These are phyloP conservation scores for Incurvaria masculella DNA, from an alignment of 2,888 invertebrate genomes.

Conservation along the genomic window DNA sequence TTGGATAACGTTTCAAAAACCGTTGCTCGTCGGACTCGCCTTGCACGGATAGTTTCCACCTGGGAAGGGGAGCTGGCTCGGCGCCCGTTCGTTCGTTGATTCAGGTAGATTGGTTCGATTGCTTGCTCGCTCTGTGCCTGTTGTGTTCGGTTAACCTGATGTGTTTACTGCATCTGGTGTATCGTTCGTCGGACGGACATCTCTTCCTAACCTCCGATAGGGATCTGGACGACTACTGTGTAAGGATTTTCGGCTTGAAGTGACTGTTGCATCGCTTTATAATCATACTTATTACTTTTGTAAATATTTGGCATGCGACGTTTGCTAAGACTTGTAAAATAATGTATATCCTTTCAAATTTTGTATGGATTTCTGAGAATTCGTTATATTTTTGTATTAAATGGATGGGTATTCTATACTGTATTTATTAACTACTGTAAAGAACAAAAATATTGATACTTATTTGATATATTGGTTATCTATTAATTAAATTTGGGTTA, in stretches of 20 bases:
- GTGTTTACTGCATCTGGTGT: conserved; percentile 62
- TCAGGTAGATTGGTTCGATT: conserved; percentile 78
- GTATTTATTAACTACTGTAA: conserved; percentile 9
- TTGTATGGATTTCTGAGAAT: conserved; percentile 12
- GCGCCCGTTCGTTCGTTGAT: conserved; percentile 62
- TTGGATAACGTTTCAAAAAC: background rate
- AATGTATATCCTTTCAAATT: conserved; percentile 23
- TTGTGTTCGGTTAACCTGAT: conserved; percentile 64
- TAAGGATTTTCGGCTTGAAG: conserved; percentile 25
- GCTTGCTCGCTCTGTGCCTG: conserved; percentile 64
- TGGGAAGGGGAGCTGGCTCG: conserved; percentile 58
- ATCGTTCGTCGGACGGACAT: conserved; percentile 28
- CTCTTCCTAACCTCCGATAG: conserved; percentile 28
- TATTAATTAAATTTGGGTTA: background rate
- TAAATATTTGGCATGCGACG: no score
- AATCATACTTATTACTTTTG: no score
- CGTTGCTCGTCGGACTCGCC: background rate
- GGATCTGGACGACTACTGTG: conserved; percentile 40
- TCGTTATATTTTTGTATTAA: conserved; percentile 7
- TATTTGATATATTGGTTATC: conserved; percentile 10
- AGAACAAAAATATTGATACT: conserved; percentile 15
- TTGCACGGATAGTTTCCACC: conserved; percentile 45
- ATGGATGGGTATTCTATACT: conserved; percentile 3
- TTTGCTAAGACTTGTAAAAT: no score
- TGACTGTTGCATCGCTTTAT: background rate